Conservation (phyloP, 2,888 invertebrate genomes). For the Yponomeuta sedellus region DNA sequence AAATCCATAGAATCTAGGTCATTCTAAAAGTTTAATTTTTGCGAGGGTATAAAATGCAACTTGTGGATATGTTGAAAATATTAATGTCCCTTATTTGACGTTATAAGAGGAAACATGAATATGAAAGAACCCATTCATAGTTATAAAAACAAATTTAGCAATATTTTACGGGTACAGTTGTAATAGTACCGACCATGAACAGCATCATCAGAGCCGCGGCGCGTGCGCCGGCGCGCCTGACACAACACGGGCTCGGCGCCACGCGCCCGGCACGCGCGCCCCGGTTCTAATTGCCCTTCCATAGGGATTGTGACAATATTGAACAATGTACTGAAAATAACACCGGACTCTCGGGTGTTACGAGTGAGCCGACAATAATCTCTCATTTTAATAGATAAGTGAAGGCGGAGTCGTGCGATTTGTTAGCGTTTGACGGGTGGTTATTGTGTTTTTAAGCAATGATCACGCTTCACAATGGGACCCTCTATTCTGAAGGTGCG, state of each 20-base stretch:
- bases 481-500: not conserved
- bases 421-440: conserved; percentile 43
- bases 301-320: conserved; percentile 72
- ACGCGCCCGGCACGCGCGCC: conserved; percentile 68
- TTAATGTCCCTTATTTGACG: no score
- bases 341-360: conserved; percentile 55
- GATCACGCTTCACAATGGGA: conserved; percentile 4
- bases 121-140: not conserved
- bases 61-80: no score
- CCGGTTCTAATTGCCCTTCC: conserved; percentile 72
- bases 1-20: not conserved
- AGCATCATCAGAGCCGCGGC: conserved; percentile 38
- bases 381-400: conserved; percentile 76
- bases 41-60: no score
- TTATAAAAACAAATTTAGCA: conserved; percentile 45
- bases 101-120: not conserved
- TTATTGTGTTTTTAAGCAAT: conserved; percentile 15
- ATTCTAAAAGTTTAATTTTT: no score
- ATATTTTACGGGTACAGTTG: conserved; percentile 31
- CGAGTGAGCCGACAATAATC: conserved; percentile 64
- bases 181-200: not conserved
- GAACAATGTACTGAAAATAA: conserved; percentile 74
- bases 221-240: conserved; percentile 38
- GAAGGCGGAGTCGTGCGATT: conserved; percentile 67
- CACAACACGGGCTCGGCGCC: conserved; percentile 34